These are phyloP conservation scores for Noctua janthe DNA, from an alignment of 2,888 invertebrate genomes.

Conservation along the genomic window DNA sequence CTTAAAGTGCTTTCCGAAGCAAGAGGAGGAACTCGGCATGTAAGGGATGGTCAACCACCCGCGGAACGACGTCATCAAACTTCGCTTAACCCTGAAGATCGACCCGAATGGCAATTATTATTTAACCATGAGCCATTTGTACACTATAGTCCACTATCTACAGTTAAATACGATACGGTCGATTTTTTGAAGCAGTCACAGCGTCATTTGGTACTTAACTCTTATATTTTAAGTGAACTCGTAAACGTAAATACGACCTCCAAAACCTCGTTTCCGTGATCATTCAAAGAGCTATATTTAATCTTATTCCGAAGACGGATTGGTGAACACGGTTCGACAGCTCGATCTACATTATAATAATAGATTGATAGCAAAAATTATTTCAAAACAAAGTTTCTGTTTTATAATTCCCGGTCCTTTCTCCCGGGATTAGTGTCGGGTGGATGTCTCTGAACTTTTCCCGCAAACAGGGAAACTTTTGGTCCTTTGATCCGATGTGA, in stretches of 20 bases:
- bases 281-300: not conserved
- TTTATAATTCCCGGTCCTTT: slow-evolving; percentile 64
- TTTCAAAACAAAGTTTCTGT: slow-evolving; percentile 44
- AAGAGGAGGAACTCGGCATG: not conserved
- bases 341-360: slow-evolving; percentile 28
- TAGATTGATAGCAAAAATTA: slow-evolving; percentile 36
- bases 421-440: slow-evolving; percentile 64
- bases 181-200: not conserved
- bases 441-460: slow-evolving; percentile 56
- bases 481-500: slow-evolving; percentile 60
- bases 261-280: not conserved
- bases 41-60: not conserved
- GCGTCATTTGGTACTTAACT: not conserved
- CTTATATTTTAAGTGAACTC: not conserved
- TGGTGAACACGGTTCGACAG: slow-evolving; percentile 30
- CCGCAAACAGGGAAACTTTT: slow-evolving; percentile 61
- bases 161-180: not conserved
- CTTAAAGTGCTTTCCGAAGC: not conserved
- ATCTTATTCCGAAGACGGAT: slow-evolving; percentile 35
- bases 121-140: not conserved
- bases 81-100: not conserved
- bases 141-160: not conserved
- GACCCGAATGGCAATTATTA: not conserved
- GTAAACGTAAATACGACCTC: not conserved
- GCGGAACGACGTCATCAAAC: not conserved